Evolutionary conservation across 2,113 vertebrate genomes (phyloP), one percentile per base, ranked within the genome.

Genomic region (Halichoeres trimaculatus): DNA sequence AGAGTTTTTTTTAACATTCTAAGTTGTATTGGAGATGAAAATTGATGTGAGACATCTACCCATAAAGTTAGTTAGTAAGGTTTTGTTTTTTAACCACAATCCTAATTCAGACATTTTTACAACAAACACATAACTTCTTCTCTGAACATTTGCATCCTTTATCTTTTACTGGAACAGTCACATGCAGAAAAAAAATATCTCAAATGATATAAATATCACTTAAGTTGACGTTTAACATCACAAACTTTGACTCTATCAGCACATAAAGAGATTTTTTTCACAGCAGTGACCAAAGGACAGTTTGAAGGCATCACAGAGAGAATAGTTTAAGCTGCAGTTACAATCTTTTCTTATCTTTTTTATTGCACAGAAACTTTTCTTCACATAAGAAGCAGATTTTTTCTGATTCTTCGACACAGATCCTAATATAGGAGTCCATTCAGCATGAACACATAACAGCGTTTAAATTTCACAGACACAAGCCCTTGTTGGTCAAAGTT

Each of bases 401-500:
- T 70, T 48, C 9, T 38, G n/a, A 48, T 45, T 20, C 55, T 5
- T 72, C 65, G 23, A 34, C 14, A 41, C n/a, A 20, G 20, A 79
- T 85, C 81, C 69, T 85, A 82, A 80, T 76, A 73, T 80, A 85
- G 73, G 75, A 85, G 51, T 82, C 54, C 55, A 61, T 80, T 72
- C 54, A 74, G 57, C 14, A 63, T 57, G 3, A 24, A 60, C 64
- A 85, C 38, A 51, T 22, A 45, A 68, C 30, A 57, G 26, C 23
- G 2, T 50, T 76, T 74, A 62, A 26, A 41, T 56, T 40, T 60
- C 9, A 26, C 34, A 74, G 58, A 70, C 62, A 66, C 51, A 74
- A 89, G 78, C 79, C 81, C 78, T 81, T 80, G 47, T 57, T 60
- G 30, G 10, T 35, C 38, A 34, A 48, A 34, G 55, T 41, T 67